phyloP scores from a whole-genome alignment of 2,888 invertebrate species.

The Merodon equestris region DNA sequence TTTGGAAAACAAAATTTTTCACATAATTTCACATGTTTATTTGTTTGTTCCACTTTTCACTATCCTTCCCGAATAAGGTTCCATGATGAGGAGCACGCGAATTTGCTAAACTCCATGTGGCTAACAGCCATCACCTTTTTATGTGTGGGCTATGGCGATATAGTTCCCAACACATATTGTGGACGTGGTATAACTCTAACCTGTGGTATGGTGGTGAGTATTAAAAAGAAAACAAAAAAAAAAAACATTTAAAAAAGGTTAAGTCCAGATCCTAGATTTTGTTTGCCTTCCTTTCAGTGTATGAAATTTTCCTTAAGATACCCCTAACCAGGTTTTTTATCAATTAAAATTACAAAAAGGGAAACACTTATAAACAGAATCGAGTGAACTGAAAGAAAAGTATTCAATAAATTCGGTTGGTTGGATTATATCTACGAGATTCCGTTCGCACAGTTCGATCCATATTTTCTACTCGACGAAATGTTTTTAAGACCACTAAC shows the following conservation, averaged over 20 bases:
- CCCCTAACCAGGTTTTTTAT: constrained; percentile 48
- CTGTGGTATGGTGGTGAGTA: constrained; percentile 99
- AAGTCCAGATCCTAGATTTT: constrained; percentile 43
- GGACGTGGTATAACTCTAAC: constrained; percentile 99
- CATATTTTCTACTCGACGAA: constrained; percentile 65
- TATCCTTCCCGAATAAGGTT: constrained; percentile 84
- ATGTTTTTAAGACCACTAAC: constrained; percentile 27
- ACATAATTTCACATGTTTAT: constrained; percentile 78
- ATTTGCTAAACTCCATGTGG: constrained; percentile 99
- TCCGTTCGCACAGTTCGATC: constrained; percentile 51
- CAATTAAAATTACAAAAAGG: constrained; percentile 8
- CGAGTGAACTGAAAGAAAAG: not conserved
- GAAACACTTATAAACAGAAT: not conserved
- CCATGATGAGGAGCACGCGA: constrained; percentile 98
- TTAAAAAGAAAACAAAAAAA: constrained; percentile 67
- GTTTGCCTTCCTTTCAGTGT: constrained; percentile 49
- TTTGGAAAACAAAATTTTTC: constrained; percentile 73
- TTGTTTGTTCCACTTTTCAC: constrained; percentile 78
- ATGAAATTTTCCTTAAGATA: constrained; percentile 42
- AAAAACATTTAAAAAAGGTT: constrained; percentile 46
- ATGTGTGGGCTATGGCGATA: constrained; percentile 99
- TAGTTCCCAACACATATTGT: constrained; percentile 99
- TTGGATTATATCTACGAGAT: constrained; percentile 39
- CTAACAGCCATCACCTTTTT: constrained; percentile 99
- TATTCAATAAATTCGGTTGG: constrained; percentile 60